Conservation (phyloP, 2,113 vertebrate species). For the Epinephelus moara region DNA sequence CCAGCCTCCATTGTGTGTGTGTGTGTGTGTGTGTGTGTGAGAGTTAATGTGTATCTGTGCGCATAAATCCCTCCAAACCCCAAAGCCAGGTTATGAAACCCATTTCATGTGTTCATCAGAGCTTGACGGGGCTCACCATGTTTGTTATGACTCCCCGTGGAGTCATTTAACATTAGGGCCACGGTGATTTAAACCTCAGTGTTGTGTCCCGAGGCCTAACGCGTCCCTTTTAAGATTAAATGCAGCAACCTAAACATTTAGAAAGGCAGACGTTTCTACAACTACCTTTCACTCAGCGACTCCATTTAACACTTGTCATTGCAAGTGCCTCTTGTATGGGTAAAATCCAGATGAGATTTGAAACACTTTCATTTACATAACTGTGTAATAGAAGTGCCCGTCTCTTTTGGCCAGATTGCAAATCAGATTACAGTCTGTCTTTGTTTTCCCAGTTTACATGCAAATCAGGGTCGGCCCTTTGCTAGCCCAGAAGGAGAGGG, state of each 20-base stretch:
- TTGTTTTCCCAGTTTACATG: background rate
- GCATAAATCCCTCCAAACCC: slow-evolving; percentile 26
- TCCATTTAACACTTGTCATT: background rate
- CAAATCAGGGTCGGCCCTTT: background rate
- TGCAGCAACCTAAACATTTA: slow-evolving; percentile 22
- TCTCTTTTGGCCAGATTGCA: background rate
- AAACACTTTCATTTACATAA: background rate
- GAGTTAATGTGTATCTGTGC: background rate
- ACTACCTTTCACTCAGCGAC: background rate
- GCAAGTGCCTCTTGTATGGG: background rate
- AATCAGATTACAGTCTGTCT: background rate
- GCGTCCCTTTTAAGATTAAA: slow-evolving; percentile 25
- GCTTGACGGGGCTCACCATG: slow-evolving; percentile 43
- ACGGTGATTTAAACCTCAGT: slow-evolving; percentile 30
- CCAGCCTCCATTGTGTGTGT: background rate
- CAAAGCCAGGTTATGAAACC: slow-evolving; percentile 40
- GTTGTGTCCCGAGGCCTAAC: background rate
- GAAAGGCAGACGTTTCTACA: background rate
- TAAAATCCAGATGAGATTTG: background rate
- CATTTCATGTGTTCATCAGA: slow-evolving; percentile 59
- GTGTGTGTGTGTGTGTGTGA: background rate
- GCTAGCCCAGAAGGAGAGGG: background rate
- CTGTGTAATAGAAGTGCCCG: background rate
- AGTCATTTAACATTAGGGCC: slow-evolving; percentile 45
- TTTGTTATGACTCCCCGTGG: slow-evolving; percentile 42